Conservation (phyloP, 1,140 invertebrate genomes). For the Matsumurasca onukii region DNA sequence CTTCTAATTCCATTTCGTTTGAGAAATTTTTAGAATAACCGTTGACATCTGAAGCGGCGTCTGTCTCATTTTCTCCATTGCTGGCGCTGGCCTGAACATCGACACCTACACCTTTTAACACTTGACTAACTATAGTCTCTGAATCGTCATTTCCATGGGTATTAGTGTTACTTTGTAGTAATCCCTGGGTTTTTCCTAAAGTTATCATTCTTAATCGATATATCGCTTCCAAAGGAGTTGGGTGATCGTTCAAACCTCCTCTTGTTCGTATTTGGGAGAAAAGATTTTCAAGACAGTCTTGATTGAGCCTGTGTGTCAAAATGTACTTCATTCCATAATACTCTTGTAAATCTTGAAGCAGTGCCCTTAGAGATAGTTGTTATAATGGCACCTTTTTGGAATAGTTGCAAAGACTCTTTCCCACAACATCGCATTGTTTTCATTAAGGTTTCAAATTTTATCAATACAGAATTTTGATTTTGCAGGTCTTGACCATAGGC, state of each 20-base stretch:
- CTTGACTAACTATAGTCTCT: conserved; percentile 16
- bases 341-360: conserved; percentile 2
- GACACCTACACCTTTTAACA: conserved; percentile 8
- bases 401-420: conserved; percentile 12
- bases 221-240: conserved; percentile 30
- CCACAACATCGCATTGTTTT: conserved; percentile 17
- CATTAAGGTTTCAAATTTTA: not conserved
- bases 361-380: not conserved
- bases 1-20: not conserved
- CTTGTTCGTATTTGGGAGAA: conserved; percentile 34
- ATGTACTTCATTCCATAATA: conserved; percentile 5
- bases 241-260: conserved; percentile 33
- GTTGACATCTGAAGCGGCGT: not conserved
- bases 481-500: conserved; percentile 11
- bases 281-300: conserved; percentile 37
- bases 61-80: not conserved
- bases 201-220: conserved; percentile 33
- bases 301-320: conserved; percentile 36
- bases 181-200: conserved; percentile 35
- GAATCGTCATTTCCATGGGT: conserved; percentile 9
- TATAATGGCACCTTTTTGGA: conserved; percentile 16
- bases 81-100: not conserved
- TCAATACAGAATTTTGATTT: conserved; percentile 9
- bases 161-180: conserved; percentile 24
- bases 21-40: not conserved